These are phyloP conservation scores for Hetaerina americana DNA, from an alignment of 1,140 invertebrate species.

Conservation along the genomic window DNA sequence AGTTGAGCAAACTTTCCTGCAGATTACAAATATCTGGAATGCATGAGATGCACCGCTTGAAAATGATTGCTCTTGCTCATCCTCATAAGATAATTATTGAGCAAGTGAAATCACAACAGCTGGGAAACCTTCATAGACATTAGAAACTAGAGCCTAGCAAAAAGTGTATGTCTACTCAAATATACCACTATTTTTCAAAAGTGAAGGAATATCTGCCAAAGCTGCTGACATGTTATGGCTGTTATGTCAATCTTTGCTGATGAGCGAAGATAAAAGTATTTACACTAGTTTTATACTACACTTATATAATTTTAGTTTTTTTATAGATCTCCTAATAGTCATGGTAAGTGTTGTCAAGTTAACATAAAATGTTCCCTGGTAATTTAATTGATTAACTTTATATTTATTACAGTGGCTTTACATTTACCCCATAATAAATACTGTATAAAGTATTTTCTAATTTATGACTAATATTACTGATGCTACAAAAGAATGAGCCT, in stretches of 20 bases:
- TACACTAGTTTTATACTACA: neutral
- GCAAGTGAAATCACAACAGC: neutral
- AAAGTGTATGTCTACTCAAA: neutral
- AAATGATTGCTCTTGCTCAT: neutral
- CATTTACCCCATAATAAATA: neutral
- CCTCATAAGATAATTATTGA: neutral
- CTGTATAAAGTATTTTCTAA: neutral
- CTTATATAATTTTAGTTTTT: too few species aligned
- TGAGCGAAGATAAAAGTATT: neutral
- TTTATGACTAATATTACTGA: neutral
- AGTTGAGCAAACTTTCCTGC: neutral
- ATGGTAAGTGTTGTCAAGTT: neutral
- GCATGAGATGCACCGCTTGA: neutral
- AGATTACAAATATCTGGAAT: neutral
- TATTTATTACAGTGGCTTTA: neutral
- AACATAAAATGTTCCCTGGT: neutral
- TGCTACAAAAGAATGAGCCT: neutral
- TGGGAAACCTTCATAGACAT: neutral
- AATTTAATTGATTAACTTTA: neutral
- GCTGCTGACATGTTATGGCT: neutral
- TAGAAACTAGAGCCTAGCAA: neutral
- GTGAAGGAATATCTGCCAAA: neutral
- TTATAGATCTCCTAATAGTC: neutral
- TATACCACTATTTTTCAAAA: neutral
- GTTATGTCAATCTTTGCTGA: neutral